Percentiles rank a stretch among this genome's conserved stretches.
Evolutionary conservation across 2,113 vertebrate genomes (phyloP).

Genomic region (Rhegmatorhina hoffmannsi): DNA sequence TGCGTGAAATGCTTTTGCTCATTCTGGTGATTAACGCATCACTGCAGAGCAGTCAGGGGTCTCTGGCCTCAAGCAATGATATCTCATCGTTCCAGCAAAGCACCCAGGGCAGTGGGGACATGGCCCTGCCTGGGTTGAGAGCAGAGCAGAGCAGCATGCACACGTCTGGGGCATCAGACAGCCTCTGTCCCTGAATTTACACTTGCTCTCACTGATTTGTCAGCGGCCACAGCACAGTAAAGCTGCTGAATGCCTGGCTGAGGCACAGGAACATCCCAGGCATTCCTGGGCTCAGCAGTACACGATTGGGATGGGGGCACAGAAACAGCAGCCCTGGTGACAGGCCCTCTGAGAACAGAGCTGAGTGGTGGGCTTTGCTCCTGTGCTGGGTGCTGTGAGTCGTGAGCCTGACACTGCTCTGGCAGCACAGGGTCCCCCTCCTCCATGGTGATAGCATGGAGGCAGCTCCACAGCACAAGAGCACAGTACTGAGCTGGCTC

Average conservation of each 20-base stretch:
- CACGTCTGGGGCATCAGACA: accelerated
- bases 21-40: not conserved
- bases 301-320: not conserved
- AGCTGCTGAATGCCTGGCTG: not conserved
- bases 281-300: not conserved
- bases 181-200: accelerated
- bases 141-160: not conserved
- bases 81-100: accelerated
- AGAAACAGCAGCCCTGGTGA: not conserved
- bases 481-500: accelerated
- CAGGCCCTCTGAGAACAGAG: not conserved
- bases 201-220: not conserved
- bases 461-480: not conserved
- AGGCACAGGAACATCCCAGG: not conserved
- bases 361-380: not conserved
- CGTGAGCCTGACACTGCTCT: not conserved
- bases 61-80: not conserved
- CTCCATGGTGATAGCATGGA: accelerated
- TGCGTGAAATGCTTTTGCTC: not conserved
- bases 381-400: accelerated
- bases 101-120: accelerated
- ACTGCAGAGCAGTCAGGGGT: not conserved
- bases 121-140: not conserved
- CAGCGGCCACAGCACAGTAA: not conserved
- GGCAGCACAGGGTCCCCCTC: not conserved